Evolutionary conservation across 2,888 invertebrate species (phyloP), one percentile per base, ranked within the genome.

Genomic region (Dryomyza anilis): DNA sequence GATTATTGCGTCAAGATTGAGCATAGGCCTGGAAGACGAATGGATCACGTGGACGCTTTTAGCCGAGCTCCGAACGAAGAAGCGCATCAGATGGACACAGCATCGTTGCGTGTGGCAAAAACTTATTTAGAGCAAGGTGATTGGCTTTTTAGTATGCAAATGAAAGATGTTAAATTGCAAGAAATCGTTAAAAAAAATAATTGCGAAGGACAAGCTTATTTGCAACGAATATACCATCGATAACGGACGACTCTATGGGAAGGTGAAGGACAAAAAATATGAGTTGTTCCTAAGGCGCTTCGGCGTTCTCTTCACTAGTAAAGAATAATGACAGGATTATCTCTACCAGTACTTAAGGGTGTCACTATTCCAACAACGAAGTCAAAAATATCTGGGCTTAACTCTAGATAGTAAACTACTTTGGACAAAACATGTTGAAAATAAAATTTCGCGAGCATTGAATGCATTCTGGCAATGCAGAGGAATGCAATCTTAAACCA

Each of bases 1-100:
- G 70, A 72, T 14, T 71, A 64, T 43, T 64, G 68, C 16, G n/a
- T 45, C n/a, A 16, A 45, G n/a, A 45, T 45, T n/a, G 45, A 45
- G 16, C 45, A 45, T 45, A 12, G 45, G 16, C 45, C 5, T 12
- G 45, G 45, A 10, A 8, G n/a, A 45, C 45, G 45, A 12, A 45
- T 45, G 45, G 45, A 45, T 12, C 45, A 45, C 45, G 45, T 45
- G 5, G 45, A 45, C n/a, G 45, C 45, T n/a, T 16, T 45, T 6
- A 45, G 45, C n/a, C 7, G 12, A n/a, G n/a, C 10, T 5, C 45
- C 45, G 16, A n/a, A 45, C 45, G 63, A 63, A 33, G 36, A 29
- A 16, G 3, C 63, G 12, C 30, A 21, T 23, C 56, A 63, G 19
- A 36, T 33, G 1, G 56, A 56, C 14, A 39, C 33, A 21, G 56